Evolutionary conservation across 92 coral and sea anemone species (phyloP).

Genomic region (Hydrozoanthus gracilis): DNA sequence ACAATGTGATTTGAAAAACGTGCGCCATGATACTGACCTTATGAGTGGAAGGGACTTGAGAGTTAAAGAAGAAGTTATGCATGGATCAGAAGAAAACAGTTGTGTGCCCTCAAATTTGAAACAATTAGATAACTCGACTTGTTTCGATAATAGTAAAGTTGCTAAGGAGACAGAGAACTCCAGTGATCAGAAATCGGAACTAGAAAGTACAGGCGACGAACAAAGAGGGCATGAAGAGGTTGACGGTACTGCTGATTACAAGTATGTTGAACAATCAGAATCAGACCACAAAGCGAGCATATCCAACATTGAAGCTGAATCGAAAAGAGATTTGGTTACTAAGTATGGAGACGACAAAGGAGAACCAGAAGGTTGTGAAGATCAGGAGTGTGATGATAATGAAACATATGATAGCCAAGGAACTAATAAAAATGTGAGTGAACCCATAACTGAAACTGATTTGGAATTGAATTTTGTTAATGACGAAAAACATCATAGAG

Average conservation of each 20-base stretch:
- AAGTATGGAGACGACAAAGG: background rate
- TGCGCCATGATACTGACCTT: background rate
- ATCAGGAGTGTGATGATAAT: background rate
- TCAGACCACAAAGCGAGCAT: background rate
- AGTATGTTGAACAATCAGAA: background rate
- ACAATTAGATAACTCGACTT: background rate
- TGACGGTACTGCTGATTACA: background rate
- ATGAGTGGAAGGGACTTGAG: background rate
- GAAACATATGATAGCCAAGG: too few species aligned
- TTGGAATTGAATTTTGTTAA: background rate
- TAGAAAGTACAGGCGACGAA: background rate
- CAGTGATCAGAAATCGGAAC: background rate
- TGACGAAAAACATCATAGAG: background rate
- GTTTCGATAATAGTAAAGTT: background rate
- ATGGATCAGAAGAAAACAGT: background rate
- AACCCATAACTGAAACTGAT: background rate
- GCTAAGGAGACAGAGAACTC: background rate
- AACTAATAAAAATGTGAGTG: too few species aligned
- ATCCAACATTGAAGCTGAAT: background rate
- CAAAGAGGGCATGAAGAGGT: background rate
- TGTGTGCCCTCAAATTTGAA: background rate
- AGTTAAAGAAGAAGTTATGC: background rate
- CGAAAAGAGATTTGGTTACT: background rate
- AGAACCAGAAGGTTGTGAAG: background rate
- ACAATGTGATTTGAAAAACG: background rate